A percentile compares a stretch with the other conserved stretches of the same genome.
Conservation (phyloP, 2,888 invertebrate genomes). For the Cantharis rustica region DNA sequence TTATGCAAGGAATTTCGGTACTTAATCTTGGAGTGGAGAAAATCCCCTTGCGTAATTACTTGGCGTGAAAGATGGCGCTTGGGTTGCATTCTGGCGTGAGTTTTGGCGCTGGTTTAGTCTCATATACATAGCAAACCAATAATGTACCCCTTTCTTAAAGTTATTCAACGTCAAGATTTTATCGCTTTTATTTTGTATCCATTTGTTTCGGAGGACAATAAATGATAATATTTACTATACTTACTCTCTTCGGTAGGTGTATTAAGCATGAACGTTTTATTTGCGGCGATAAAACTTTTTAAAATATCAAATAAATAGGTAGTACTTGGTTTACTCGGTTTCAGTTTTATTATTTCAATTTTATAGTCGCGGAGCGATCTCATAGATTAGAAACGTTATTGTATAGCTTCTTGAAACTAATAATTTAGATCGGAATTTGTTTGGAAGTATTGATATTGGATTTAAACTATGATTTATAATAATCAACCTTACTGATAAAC, state of each 20-base stretch:
- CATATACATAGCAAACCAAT: constrained; percentile 31
- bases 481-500: not conserved
- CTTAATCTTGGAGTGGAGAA: constrained; percentile 54
- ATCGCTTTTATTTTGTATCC: constrained; percentile 2
- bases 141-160: constrained; percentile 28
- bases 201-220: not conserved
- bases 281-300: not conserved
- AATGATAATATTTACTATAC: not conserved
- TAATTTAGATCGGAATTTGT: not conserved
- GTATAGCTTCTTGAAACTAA: not conserved
- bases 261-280: not conserved
- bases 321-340: not conserved
- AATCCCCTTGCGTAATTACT: constrained; percentile 55
- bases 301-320: not conserved
- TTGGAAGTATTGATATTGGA: not conserved
- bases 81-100: constrained; percentile 46
- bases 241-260: no score
- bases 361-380: not conserved
- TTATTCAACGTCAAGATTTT: constrained; percentile 17
- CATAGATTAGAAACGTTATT: not conserved
- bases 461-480: not conserved
- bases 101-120: constrained; percentile 27
- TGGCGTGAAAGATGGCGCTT: constrained; percentile 51
- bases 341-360: not conserved
- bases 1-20: constrained; percentile 54